Evolutionary conservation across 1,140 invertebrate genomes (phyloP), one percentile per base, ranked within the genome.

Genomic region (Belonocnema kinseyi): DNA sequence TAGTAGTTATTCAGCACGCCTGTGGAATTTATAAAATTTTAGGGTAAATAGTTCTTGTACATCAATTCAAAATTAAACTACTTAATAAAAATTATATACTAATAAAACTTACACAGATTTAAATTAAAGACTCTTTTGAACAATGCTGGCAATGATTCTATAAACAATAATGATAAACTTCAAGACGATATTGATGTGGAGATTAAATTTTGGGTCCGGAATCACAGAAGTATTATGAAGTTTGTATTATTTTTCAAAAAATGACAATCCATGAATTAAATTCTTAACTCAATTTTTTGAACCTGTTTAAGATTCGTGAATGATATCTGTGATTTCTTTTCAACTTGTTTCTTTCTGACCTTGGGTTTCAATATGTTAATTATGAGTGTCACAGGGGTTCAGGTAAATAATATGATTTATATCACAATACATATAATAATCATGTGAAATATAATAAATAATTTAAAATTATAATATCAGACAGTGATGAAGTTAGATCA

Each of bases 281-380:
- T 56, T 21, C 11, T 10, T 19, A 19, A 17, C 19, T 56, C 6
- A 56, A 19, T 21, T 56, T 56, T 0, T 19, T 19, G 3, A 56
- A 19, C n/a, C 21, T 56, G 12, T 56, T 56, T 21, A 61, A 61
- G 58, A 14, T 61, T 61, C 33, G 26, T 61, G 6, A 61, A 33
- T 61, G 17, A 61, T 7, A 33, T 61, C 14, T 33, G 21, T 33
- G 58, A 61, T 26, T 61, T 26, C 21, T 61, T 61, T 61, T 61
- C 58, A 12, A 61, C 58, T 14, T 61, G 21, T 14, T 61, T 33
- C 13, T 61, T 61, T 16, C 1, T 61, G 21, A 26, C 6, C 21
- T 14, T 61, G 21, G 58, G 58, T 40, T 61, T 61, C 1, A 61
- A 61, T 33, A 61, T 61, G 58, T 11, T 61, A 61, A 61, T 61